Base-by-base conservation (phyloP, 2,113 vertebrate species). In the Paratilapia polleni region DNA sequence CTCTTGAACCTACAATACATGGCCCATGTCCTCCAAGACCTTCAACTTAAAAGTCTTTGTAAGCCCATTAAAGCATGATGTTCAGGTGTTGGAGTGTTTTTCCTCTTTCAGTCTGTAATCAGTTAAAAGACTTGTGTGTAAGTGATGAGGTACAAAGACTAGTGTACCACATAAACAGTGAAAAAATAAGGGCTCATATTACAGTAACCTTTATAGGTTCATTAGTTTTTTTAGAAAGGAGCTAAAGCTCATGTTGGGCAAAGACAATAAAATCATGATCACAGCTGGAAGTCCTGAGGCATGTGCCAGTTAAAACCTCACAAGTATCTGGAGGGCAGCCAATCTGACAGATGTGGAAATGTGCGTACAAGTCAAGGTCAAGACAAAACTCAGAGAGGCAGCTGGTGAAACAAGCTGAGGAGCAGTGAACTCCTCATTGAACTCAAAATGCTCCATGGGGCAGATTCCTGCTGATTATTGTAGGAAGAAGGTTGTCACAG, bases 361-460 rank as follows among this genome's bases (percentile, higher is more conserved):
- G 17, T 31, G 9, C 26, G 10, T 15, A 56, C 11, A 38, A 78
- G 87, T 83, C 86, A 90, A 92, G 88, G 89, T 90, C 88, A 74
- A 79, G 77, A 79, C 28, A 64, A 61, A 66, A 78, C 19, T 41
- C 54, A 57, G 26, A 24, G 78, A 91, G 62, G 56, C 76, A 88
- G 88, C 74, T 64, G 77, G 83, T 78, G 66, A 80, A 70, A 80
- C 61, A 31, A 58, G 81, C 77, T 28, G 19, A 77, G 73, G 62
- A 82, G 81, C 13, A 13, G 34, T 14, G 12, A 17, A 85, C 10
- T 1, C 59, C 64, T 68, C n/a, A 43, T 24, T 22, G 41, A 87
- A 60, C 8, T 31, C 59, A 12, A 47, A 66, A 68, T 43, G 26
- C 41, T 34, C 64, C 24, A 63, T 2, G 6, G 47, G 61, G 73